phyloP scores from a whole-genome alignment of 2,888 invertebrate species.

The Pteria penguin region DNA sequence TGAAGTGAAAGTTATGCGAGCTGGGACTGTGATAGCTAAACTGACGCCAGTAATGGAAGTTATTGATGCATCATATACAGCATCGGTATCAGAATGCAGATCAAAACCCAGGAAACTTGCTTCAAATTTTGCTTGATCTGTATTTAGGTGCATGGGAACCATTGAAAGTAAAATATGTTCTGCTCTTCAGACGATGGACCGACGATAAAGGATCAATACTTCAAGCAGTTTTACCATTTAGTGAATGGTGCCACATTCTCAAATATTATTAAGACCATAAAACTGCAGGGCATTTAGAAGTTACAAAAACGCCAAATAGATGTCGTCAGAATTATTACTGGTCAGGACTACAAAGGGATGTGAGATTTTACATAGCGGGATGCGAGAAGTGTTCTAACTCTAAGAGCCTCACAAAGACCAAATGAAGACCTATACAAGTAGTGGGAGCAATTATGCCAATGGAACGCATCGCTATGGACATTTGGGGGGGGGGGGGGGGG shows the following conservation, averaged over 20 bases:
- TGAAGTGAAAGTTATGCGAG: too few relatives aligned
- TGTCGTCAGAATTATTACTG: conserved; percentile 6
- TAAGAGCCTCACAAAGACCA: neutral
- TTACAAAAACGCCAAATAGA: conserved; percentile 2
- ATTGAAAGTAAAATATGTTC: neutral
- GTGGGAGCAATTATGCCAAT: conserved; percentile 1
- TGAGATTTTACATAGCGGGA: neutral
- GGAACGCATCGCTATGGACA: conserved; percentile 12
- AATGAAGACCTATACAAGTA: conserved; percentile 1
- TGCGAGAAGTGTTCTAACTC: conserved; percentile 13
- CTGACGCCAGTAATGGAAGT: too few relatives aligned
- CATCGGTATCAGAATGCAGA: too few relatives aligned
- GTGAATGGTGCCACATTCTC: neutral
- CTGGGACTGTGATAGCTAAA: too few relatives aligned
- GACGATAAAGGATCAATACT: conserved; percentile 1
- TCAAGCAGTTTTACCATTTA: conserved; percentile 8
- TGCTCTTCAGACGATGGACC: conserved; percentile 4
- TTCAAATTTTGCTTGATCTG: too few relatives aligned
- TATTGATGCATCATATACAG: too few relatives aligned
- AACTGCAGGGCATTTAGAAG: conserved; percentile 7
- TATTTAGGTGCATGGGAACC: too few relatives aligned
- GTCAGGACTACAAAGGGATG: conserved; percentile 14
- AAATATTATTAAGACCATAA: conserved; percentile 10
- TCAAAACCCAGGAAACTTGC: too few relatives aligned
- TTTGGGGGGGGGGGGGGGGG: neutral